Evolutionary conservation across 1,140 invertebrate species (phyloP), one percentile per base, ranked within the genome.

Genomic region (Lordiphosa clarofinis): DNA sequence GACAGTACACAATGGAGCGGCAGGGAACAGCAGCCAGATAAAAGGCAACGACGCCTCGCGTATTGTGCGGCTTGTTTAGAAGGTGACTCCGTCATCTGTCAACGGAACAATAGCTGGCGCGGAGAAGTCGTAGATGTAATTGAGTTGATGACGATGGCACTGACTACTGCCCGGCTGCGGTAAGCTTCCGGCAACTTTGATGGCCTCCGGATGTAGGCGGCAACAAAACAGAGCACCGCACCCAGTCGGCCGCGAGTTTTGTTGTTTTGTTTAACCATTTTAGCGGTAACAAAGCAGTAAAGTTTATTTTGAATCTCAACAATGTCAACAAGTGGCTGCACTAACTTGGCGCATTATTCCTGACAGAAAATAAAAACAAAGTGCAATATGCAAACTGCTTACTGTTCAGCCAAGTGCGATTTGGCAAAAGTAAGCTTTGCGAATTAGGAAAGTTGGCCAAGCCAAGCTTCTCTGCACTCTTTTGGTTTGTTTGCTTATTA

Each of bases 211-310:
- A 81, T 68, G 62, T 53, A 49, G 39, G 58, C 13, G 67, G 71
- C 61, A 68, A 75, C 66, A 68, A 75, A 82, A 81, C 75, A 57
- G 50, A 59, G 33, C 56, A 54, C 28, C 59, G 40, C 13, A 40
- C 33, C 53, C 50, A 54, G 56, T 59, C 53, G 52, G 44, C 44
- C 67, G 60, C 53, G 38, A 60, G 70, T 54, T 75, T 81, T 82
- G 71, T 82, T 81, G 61, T 82, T 31, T 31, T 31, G 62, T 68
- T 81, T 81, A 48, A 44, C 66, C 67, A 75, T 64, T 74, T 65
- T 75, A 62, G 70, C 36, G 66, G 76, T 82, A 82, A 81, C 75
- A 81, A 82, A 81, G 76, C 75, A 67, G 82, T 72, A 82, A 82
- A 82, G 71, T 75, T 75, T 75, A 82, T 82, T 82, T 68, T 46